A percentile compares a stretch with the other conserved stretches of the same genome.
Conservation (phyloP, 2,113 vertebrate species). For the Dendropsophus ebraccatus region DNA sequence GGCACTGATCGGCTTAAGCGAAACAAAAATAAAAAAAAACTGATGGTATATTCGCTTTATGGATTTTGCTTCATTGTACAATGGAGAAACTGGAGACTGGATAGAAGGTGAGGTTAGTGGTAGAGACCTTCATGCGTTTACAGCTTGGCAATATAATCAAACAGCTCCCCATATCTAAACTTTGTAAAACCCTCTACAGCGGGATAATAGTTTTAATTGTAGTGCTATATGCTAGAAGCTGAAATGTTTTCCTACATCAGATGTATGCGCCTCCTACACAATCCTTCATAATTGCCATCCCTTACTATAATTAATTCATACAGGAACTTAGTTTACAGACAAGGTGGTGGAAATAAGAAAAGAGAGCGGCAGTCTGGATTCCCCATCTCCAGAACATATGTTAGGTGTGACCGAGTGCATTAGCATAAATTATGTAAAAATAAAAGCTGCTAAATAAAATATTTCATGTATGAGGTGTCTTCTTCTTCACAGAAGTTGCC, state of each 20-base stretch:
- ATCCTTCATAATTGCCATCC: constrained; percentile 5
- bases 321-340: constrained; percentile 1
- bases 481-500: neutral
- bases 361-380: neutral
- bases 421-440: constrained; percentile 35
- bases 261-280: neutral
- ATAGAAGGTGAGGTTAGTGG: too few species aligned
- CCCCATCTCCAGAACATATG: constrained; percentile 19
- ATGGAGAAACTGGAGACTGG: too few species aligned
- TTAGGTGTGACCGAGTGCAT: constrained; percentile 7
- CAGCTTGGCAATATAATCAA: neutral
- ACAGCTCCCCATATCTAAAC: neutral
- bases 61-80: too few species aligned
- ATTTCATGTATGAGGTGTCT: constrained; percentile 14
- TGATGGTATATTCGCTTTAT: too few species aligned
- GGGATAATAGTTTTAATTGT: neutral
- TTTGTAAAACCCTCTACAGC: neutral
- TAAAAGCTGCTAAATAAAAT: constrained; percentile 34
- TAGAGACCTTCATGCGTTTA: too few species aligned
- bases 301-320: constrained; percentile 40
- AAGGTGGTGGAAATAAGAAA: neutral
- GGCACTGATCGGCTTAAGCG: too few species aligned
- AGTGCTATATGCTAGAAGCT: neutral
- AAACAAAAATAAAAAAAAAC: too few species aligned
- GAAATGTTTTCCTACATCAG: neutral